Base-by-base conservation (phyloP, 2,888 invertebrate genomes). In the Dasysyrphus tricinctus region DNA sequence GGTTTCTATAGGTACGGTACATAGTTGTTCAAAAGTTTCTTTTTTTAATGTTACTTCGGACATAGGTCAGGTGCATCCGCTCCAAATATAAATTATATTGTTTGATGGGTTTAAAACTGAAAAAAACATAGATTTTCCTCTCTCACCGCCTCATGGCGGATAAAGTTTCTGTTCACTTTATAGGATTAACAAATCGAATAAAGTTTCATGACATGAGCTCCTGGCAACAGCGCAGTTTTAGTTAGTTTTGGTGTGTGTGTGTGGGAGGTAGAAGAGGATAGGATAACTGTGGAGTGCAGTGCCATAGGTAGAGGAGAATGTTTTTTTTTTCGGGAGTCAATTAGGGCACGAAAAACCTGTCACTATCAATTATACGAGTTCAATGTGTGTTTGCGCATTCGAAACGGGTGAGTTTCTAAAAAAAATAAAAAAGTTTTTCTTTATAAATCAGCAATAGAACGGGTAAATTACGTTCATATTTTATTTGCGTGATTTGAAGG, bases 331-430 rank as follows among this genome's bases (percentile, higher is more conserved):
- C n/a, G 61, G 47, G 63, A 83, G 73, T 78, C 73, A 78, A 79
- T 79, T 83, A 79, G 67, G 12, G 12, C 61, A 79, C 57, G 74
- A 61, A 79, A 83, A 49, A 83, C 56, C 79, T 79, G 75, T 70
- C 83, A 79, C 74, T 69, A 83, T 83, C 70, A 83, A 70, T 84
- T 84, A 76, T 80, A 47, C 32, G 19, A 73, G 19, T 79, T 79
- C 63, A 29, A 57, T 65, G 19, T 72, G 61, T 65, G 12, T 39
- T 59, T 37, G 29, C 12, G 42, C 67, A 37, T 59, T 65, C 8
- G 47, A 65, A 34, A 51, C 47, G 11, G 19, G 51, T 47, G 29
- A 47, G 47, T 16, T 16, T 47, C 3, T 42, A 42, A 11, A 19
- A 16, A 42, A 37, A 47, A 6, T 9, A 37, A 11, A 63, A 32